Conservation (phyloP, 1,140 invertebrate species). For the Aphaenogaster rudis region DNA sequence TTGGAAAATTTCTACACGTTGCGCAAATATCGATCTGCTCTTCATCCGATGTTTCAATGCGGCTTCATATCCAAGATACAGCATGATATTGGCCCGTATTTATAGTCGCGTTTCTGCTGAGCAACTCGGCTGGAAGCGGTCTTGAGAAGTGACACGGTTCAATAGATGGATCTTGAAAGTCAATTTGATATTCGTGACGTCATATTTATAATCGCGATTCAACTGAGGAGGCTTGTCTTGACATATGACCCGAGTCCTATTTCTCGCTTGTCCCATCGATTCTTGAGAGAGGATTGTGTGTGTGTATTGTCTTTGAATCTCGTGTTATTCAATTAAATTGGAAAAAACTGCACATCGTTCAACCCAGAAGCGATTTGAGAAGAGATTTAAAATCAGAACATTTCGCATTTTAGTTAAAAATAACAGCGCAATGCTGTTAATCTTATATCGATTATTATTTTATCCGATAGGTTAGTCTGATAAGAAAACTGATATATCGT, state of each 20-base stretch:
- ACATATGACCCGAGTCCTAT: neutral
- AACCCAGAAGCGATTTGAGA: neutral
- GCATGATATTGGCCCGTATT: slow-evolving; percentile 5
- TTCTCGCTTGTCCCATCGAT: neutral
- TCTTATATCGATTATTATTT: slow-evolving; percentile 7
- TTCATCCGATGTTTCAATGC: neutral
- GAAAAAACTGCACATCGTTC: neutral
- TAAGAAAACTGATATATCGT: neutral
- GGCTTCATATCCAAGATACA: neutral
- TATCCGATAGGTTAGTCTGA: neutral
- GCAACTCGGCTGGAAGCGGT: neutral
- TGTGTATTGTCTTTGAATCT: slow-evolving; percentile 5
- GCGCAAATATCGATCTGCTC: slow-evolving; percentile 32
- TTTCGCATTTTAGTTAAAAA: neutral
- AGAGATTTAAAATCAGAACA: neutral
- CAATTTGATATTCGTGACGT: slow-evolving; percentile 37
- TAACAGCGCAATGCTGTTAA: too few relatives aligned
- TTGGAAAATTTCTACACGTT: slow-evolving; percentile 1
- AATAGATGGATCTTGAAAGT: slow-evolving; percentile 37
- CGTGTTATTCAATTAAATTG: neutral
- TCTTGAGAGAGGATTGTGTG: neutral
- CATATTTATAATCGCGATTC: slow-evolving; percentile 42
- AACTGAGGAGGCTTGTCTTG: neutral
- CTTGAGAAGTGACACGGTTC: slow-evolving; percentile 37
- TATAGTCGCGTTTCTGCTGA: slow-evolving; percentile 16